These are phyloP conservation scores for Trematocara unimaculatum DNA, from an alignment of 2,113 vertebrate genomes.

Conservation along the genomic window DNA sequence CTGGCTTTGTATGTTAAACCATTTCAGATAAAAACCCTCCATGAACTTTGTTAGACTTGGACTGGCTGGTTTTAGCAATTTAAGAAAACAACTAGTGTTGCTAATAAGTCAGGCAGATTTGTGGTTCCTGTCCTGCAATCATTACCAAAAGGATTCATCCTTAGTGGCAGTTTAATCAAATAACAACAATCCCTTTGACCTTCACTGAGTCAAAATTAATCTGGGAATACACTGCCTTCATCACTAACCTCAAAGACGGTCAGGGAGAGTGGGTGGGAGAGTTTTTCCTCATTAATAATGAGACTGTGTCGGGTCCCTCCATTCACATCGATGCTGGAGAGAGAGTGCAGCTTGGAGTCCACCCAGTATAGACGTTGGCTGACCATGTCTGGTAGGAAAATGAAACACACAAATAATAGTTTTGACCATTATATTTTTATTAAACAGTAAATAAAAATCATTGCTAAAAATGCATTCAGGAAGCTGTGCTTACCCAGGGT, in stretches of 20 bases:
- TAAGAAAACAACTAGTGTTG: not conserved
- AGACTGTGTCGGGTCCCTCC: slow-evolving; percentile 72
- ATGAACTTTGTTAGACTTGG: not conserved
- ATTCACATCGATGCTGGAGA: slow-evolving; percentile 79
- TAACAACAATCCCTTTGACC: not conserved
- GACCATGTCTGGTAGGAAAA: slow-evolving; percentile 72
- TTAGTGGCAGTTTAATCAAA: not conserved
- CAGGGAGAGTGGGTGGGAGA: slow-evolving; percentile 78
- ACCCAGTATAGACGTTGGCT: slow-evolving; percentile 87
- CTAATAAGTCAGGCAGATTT: not conserved
- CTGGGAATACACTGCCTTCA: not conserved
- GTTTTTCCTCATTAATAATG: slow-evolving; percentile 56
- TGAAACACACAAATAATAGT: not conserved
- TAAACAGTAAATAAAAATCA: not conserved
- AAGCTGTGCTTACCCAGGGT: slow-evolving; percentile 74
- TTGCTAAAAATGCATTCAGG: not conserved
- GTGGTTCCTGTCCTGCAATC: accelerated
- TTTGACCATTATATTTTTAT: not conserved
- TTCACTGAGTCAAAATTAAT: not conserved
- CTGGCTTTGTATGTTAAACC: not conserved
- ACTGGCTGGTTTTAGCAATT: not conserved
- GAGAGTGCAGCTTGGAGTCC: slow-evolving; percentile 83
- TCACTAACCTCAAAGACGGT: slow-evolving; percentile 82
- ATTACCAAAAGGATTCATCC: not conserved
- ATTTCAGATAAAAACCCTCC: not conserved